Evolutionary conservation across 23 tunicate genomes (phyloP), one percentile per base, ranked within the genome.

Genomic region (Styela plicata): DNA sequence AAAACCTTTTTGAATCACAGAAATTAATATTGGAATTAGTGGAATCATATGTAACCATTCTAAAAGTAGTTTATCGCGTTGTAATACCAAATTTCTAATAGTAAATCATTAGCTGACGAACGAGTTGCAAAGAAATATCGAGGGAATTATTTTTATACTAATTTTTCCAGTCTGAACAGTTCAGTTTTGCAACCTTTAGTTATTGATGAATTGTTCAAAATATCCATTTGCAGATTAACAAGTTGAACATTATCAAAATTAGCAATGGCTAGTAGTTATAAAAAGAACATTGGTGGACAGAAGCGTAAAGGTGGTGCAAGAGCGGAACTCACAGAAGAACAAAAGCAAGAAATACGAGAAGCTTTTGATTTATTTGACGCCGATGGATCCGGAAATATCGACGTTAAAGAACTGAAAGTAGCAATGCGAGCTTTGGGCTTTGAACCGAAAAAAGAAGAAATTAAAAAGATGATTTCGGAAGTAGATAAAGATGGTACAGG

Each of bases 371-470:
- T 95, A 52, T 95, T 95, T 79, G 99, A 95, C 83, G 85, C 99
- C 2, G 99, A 95, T 74, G 99, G 99, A 3, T 89, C 99, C 5
- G 99, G 99, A 61, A 95, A 90, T 32, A 95, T 95, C 33, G 95
- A 95, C 68, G 87, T 95, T 53, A 95, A 95, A 68, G 99, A 95
- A 69, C 31, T 95, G 63, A 95, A 95, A 63, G 97, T 84, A 26
- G 99, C 99, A 35, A 96, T 96, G 99, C 67, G 99, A 52, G 99
- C 99, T 30, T 79, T 96, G 31, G 99, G 99, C 0, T 96, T 96
- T 74, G 99, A 96, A 78, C 99, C 99, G 22, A 96, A 91, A 63
- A 96, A 96, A 78, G 99, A 96, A 87, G 99, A 96, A 85, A 87
- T 96, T 63, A 96, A 96, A 73, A 87, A 89, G 64, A 96, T 96